Percentiles rank a stretch among this genome's conserved stretches.
Evolutionary conservation across 1,140 invertebrate species (phyloP).

Genomic region (Heliconius hewitsoni): DNA sequence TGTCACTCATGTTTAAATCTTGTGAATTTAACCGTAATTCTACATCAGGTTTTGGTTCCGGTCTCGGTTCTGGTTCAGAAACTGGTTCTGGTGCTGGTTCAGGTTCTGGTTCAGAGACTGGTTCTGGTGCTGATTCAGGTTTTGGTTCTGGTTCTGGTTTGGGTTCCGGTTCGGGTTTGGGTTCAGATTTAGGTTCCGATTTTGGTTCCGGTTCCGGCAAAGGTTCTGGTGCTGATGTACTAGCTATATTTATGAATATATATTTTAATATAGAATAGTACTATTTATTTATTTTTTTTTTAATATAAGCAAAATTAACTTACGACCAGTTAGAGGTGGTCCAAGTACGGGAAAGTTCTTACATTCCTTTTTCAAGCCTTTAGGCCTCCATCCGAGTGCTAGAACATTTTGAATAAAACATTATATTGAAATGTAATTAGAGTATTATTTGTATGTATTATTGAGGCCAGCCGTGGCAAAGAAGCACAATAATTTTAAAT

Average conservation of each 20-base stretch:
- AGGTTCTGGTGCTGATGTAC: conserved; percentile 51
- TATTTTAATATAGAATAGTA: neutral
- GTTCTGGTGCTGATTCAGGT: conserved; percentile 38
- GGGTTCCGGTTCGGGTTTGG: conserved; percentile 50
- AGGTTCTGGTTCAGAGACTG: too few species aligned
- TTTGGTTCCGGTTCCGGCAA: conserved; percentile 63
- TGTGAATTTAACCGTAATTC: conserved; percentile 45
- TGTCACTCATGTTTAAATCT: conserved; percentile 52
- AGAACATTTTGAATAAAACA: conserved; percentile 16
- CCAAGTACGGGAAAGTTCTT: conserved; percentile 88
- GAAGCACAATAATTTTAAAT: too few species aligned
- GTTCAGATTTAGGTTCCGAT: conserved; percentile 66
- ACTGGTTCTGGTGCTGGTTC: conserved; percentile 7
- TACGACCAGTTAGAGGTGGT: conserved; percentile 68
- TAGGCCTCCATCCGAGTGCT: conserved; percentile 81
- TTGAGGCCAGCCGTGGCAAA: too few species aligned
- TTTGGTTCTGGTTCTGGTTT: conserved; percentile 75
- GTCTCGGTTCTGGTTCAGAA: conserved; percentile 54
- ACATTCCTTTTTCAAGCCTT: conserved; percentile 86
- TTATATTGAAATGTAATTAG: neutral
- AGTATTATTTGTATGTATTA: too few species aligned
- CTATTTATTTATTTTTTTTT: too few species aligned
- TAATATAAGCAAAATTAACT: conserved; percentile 27
- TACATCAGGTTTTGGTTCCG: conserved; percentile 58
- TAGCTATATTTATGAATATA: conserved; percentile 47